Evolutionary conservation across 2,113 vertebrate species (phyloP), one percentile per base, ranked within the genome.

Genomic region (Periophthalmus modestus): DNA sequence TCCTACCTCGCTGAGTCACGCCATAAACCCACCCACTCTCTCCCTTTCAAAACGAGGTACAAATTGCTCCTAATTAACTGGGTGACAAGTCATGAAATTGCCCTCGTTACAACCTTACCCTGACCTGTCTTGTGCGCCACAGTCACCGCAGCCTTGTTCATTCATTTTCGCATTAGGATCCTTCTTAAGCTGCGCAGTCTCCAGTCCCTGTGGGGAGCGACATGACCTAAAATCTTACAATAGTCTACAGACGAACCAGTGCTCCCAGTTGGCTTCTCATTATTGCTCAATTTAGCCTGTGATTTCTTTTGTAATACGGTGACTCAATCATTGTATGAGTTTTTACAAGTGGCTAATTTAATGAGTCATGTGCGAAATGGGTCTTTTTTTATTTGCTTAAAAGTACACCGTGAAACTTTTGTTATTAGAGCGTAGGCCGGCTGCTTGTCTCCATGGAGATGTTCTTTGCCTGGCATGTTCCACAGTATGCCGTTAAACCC

Each of bases 171-270:
- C 66, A 1, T 81, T 68, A 61, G 19, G 14, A 62, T 10, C 54
- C 48, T 1, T 57, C 54, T 3, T 33, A 71, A 54, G 55, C 47
- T 67, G 18, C 67, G 58, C 21, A 39, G 71, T 80, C 70, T 78
- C 47, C 23, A 24, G 76, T 75, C 58, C 63, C 57, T 67, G 73
- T 14, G 48, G 82, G 80, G 71, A 81, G 67, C 58, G 85, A 85
- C 72, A 4, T 76, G 76, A 88, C 78, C 75, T 81, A 71, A 68
- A 85, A 87, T 72, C 82, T 80, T 61, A 81, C 54, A 69, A 43
- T 79, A 71, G 34, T 34, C 82, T 83, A 79, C 69, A 57, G 71
- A 78, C 36, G 71, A 90, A 85, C 86, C 77, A 71, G 88, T 81
- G 77, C 61, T 87, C 81, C 86, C 79, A 72, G 81, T 80, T 69